Percentiles rank a stretch among this genome's conserved stretches.
Evolutionary conservation across 1,140 invertebrate species (phyloP).

Genomic region (Lysiphlebus fabarum): DNA sequence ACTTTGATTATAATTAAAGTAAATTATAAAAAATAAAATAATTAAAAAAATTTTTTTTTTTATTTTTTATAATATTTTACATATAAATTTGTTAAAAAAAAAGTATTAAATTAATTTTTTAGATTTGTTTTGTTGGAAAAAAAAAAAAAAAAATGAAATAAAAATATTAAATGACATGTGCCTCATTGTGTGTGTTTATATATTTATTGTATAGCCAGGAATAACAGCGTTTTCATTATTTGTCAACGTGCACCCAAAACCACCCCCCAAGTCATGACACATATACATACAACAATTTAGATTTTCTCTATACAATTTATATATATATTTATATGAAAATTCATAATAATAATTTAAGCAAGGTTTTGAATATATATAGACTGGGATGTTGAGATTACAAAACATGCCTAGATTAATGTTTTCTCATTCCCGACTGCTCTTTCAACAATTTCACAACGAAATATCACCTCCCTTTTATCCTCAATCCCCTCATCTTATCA

Average conservation of each 20-base stretch:
- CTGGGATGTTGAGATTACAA: conserved; percentile 49
- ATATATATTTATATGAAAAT: conserved; percentile 14
- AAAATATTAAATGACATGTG: background rate
- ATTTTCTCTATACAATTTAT: conserved; percentile 5
- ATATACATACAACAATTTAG: conserved; percentile 13
- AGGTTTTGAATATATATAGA: conserved; percentile 36
- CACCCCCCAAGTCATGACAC: conserved; percentile 33
- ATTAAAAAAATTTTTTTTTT: too few relatives aligned
- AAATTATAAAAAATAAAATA: too few relatives aligned
- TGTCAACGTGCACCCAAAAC: conserved; percentile 9
- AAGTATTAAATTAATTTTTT: too few relatives aligned
- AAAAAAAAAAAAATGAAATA: too few relatives aligned
- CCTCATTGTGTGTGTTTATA: conserved; percentile 50
- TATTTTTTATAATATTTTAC: too few relatives aligned
- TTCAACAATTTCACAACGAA: background rate
- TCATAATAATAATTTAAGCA: conserved; percentile 27
- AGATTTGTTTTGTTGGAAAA: too few relatives aligned
- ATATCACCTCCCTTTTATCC: conserved; percentile 10
- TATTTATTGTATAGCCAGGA: conserved; percentile 46
- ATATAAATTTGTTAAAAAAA: too few relatives aligned
- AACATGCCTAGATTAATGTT: conserved; percentile 57
- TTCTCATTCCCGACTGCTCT: conserved; percentile 45
- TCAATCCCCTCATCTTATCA: conserved; percentile 31
- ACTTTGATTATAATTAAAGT: too few relatives aligned
- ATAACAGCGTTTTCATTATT: conserved; percentile 46